phyloP scores from a whole-genome alignment of 2,888 invertebrate species.

The Drosophila hamatofila region DNA sequence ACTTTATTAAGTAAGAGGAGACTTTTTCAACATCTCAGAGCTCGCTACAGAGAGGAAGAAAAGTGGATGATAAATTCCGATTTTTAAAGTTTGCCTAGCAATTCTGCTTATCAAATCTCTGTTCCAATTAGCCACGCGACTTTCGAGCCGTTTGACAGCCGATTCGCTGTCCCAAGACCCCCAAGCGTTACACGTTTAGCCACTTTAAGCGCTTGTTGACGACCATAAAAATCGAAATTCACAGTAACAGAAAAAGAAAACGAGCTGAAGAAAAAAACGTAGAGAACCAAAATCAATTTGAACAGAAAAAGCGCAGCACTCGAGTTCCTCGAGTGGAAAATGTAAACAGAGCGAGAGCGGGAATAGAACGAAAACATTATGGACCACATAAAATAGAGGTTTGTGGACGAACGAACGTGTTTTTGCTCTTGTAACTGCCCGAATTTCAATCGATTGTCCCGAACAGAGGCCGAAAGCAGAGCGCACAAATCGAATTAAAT shows the following conservation, averaged over 20 bases:
- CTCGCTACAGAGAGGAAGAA: not conserved
- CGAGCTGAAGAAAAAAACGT: slow-evolving; percentile 7
- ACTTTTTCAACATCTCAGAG: not conserved
- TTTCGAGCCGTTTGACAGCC: slow-evolving; percentile 40
- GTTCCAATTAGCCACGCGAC: slow-evolving; percentile 56
- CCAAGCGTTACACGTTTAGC: slow-evolving; percentile 54
- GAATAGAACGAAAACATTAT: slow-evolving; percentile 27
- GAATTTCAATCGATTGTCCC: slow-evolving; percentile 30
- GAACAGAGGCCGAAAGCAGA: slow-evolving; percentile 27
- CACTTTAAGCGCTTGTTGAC: slow-evolving; percentile 63
- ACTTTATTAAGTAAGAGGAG: not conserved
- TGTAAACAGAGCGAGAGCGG: slow-evolving; percentile 15
- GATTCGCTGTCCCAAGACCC: slow-evolving; percentile 20
- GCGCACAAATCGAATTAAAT: slow-evolving; percentile 28
- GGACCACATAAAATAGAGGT: slow-evolving; percentile 41
- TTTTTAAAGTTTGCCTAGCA: slow-evolving; percentile 7
- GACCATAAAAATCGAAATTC: slow-evolving; percentile 52
- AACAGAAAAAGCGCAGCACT: slow-evolving; percentile 25
- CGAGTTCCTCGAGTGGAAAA: slow-evolving; percentile 17
- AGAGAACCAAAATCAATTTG: slow-evolving; percentile 18
- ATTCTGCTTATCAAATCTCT: slow-evolving; percentile 21
- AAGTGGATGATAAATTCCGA: not conserved
- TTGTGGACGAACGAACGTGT: slow-evolving; percentile 7
- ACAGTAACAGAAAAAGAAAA: slow-evolving; percentile 13
- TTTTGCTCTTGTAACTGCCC: slow-evolving; percentile 17